These are phyloP conservation scores for Cydia splendana DNA, from an alignment of 1,140 invertebrate species.

Conservation along the genomic window DNA sequence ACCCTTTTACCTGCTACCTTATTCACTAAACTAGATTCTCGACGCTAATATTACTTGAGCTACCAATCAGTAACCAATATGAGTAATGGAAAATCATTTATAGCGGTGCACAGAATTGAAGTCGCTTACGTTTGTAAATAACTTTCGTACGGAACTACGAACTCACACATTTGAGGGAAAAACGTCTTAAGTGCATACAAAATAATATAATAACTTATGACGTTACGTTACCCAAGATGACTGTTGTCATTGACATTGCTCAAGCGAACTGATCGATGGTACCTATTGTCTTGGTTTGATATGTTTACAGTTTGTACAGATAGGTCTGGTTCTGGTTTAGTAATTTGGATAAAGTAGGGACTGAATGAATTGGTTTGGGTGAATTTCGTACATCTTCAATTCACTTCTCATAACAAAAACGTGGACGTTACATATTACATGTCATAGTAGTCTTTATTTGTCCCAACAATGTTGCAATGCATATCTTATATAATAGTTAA, in stretches of 20 bases:
- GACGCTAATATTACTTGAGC: background rate
- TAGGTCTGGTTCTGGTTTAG: no score
- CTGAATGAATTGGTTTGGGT: no score
- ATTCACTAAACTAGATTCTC: background rate
- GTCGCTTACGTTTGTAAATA: background rate
- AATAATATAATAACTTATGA: background rate
- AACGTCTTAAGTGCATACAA: background rate
- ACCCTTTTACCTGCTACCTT: constrained; percentile 38
- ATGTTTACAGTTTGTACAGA: background rate
- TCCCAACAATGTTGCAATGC: no score
- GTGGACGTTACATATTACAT: no score
- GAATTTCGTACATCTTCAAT: no score
- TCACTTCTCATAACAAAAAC: no score
- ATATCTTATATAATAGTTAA: background rate
- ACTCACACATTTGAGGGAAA: background rate
- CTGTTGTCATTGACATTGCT: constrained; percentile 31
- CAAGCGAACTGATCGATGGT: constrained; percentile 4
- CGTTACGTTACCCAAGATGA: background rate
- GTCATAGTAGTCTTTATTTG: no score
- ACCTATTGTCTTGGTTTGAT: background rate
- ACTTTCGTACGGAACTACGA: background rate
- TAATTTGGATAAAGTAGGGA: no score
- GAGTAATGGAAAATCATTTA: background rate
- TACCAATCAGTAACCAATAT: background rate
- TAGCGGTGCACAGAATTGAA: background rate